These are phyloP conservation scores for Drosophila subquinaria DNA, from an alignment of 2,888 invertebrate genomes.

Conservation along the genomic window DNA sequence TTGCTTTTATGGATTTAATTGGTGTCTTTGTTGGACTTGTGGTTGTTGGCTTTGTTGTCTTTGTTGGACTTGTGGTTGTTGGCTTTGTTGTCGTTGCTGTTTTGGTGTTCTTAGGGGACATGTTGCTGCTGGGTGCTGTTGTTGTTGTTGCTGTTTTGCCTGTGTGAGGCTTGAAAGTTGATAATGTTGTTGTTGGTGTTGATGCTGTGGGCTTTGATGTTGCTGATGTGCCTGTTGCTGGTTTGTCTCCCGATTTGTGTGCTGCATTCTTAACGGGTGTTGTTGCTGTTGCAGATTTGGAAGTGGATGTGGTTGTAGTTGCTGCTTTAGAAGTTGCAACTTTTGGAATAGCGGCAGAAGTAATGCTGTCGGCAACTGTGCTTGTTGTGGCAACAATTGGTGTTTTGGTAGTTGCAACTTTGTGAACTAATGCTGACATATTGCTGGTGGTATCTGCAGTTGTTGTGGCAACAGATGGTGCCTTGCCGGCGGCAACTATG, in stretches of 20 bases:
- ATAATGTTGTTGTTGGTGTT: constrained; percentile 6
- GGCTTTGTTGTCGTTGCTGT: constrained; percentile 39
- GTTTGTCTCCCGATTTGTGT: neutral
- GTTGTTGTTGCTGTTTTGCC: constrained; percentile 27
- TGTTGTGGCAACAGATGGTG: neutral
- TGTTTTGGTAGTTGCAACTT: neutral
- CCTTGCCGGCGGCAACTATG: constrained; percentile 7
- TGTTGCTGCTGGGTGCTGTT: constrained; percentile 38
- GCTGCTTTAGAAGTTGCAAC: constrained; percentile 4
- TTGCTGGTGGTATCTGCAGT: neutral
- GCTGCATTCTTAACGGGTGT: constrained; percentile 15
- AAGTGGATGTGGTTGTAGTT: neutral
- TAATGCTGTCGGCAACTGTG: neutral
- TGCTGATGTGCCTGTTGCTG: constrained; percentile 15
- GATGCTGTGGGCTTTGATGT: constrained; percentile 19
- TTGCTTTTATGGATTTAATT: constrained; percentile 32
- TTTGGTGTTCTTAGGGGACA: constrained; percentile 34
- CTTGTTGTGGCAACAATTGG: neutral
- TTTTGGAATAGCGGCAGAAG: neutral
- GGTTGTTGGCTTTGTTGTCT: constrained; percentile 18
- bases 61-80: constrained; percentile 54
- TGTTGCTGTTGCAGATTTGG: constrained; percentile 13
- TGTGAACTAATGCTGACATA: neutral
- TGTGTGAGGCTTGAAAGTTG: constrained; percentile 27
- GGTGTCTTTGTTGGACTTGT: constrained; percentile 54